Conservation (phyloP, 1,140 invertebrate species). For the Rhopalosiphum padi region DNA sequence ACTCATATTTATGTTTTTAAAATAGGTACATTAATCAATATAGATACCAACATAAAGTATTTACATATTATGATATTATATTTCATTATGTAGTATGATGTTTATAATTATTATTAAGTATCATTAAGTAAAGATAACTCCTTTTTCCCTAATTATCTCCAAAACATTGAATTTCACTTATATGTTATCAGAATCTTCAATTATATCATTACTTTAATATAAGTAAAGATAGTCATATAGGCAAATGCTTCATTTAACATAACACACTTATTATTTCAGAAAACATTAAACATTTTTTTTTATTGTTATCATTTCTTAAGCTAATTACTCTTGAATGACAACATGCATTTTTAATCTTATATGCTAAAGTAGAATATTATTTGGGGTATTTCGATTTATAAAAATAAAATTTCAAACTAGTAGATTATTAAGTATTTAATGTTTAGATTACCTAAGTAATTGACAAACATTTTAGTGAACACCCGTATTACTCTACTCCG, state of each 20-base stretch:
- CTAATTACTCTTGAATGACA: neutral
- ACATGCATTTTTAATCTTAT: neutral
- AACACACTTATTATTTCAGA: neutral
- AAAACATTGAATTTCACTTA: neutral
- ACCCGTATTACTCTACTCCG: no score
- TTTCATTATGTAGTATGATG: neutral
- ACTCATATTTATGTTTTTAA: neutral
- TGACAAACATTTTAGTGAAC: no score
- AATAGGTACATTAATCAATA: neutral
- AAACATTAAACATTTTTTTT: neutral
- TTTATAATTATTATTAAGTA: no score
- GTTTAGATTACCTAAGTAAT: no score
- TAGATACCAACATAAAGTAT: no score
- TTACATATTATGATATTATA: no score
- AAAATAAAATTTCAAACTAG: neutral
- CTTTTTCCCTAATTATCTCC: neutral
- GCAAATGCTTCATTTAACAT: no score
- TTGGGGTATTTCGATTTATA: neutral
- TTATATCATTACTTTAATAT: neutral
- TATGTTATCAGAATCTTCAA: neutral
- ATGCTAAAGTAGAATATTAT: neutral
- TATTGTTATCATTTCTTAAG: no score
- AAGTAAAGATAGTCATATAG: neutral
- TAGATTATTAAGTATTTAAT: no score
- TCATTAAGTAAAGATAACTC: neutral